Evolutionary conservation across 2,888 invertebrate species (phyloP), one percentile per base, ranked within the genome.

Genomic region (Orthonevra nobilis): DNA sequence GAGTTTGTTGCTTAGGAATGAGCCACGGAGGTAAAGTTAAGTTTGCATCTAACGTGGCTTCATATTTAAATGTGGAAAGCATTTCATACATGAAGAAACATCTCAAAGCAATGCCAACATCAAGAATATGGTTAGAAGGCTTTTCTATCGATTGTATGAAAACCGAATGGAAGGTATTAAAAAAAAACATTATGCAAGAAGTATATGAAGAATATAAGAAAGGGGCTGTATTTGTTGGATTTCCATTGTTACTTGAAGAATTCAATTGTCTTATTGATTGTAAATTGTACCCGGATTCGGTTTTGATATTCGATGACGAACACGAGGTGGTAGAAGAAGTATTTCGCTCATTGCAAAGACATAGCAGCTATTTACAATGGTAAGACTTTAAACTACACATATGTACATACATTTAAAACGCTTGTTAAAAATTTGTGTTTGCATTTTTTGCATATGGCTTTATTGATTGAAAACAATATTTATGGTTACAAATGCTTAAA

Each of bases 1-100:
- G 91, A 84, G 89, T 93, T 81, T 92, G 92, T 82, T 83, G 93
- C 3, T 86, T 91, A 9, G 93, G 93, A 23, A 86, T 90, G 28
- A 85, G 89, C 15, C 91, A 91, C 34, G 90, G 90, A 85, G 92
- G 92, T 5, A 92, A 91, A 86, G 89, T 90, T 0, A 87, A 88
- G 0, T 77, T 92, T 61, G 87, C 91, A 0, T 89, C 90, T 82
- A 82, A 85, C 12, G 83, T 93, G 46, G 89, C 92, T 1, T 88
- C 89, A 81, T 91, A 92, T 84, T 90, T 91, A 34, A 92, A 64
- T 26, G 63, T 79, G n/a, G 23, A 64, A 46, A 5, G 9, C 2
- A 7, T 36, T 6, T 23, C 42, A 10, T 61, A 50, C 9, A 42
- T 34, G 23, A 19, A 72, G n/a, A 20, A 30, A 3, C n/a, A n/a